Conservation (phyloP, 2,888 invertebrate genomes). For the Pachliopta kotzebuea region DNA sequence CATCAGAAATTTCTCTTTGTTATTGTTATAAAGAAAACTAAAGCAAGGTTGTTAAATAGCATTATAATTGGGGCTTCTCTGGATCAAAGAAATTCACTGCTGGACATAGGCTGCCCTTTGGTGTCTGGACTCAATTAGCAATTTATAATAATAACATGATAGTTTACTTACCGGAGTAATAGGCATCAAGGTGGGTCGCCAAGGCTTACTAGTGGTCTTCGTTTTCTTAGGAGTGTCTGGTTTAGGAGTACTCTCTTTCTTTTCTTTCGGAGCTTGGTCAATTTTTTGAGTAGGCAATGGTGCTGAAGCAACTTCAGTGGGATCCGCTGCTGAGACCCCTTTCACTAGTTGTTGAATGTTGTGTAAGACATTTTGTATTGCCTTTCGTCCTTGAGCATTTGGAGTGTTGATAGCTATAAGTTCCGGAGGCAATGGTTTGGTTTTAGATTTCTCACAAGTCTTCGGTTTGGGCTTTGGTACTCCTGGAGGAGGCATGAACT, state of each 20-base stretch:
- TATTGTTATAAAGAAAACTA: too few relatives aligned
- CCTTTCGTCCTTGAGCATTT: constrained; percentile 64
- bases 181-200: constrained; percentile 87
- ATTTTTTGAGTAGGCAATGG: constrained; percentile 53
- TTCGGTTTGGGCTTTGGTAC: constrained; percentile 53
- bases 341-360: constrained; percentile 76
- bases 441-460: constrained; percentile 53
- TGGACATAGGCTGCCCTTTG: too few relatives aligned
- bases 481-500: constrained; percentile 60
- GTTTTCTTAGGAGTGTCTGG: constrained; percentile 62
- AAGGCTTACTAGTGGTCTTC: constrained; percentile 82
- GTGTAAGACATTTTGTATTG: constrained; percentile 71
- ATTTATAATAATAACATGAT: not conserved
- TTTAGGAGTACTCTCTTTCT: constrained; percentile 45
- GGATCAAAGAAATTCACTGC: too few relatives aligned
- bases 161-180: constrained; percentile 73
- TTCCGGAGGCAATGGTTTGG: constrained; percentile 77
- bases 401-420: constrained; percentile 80
- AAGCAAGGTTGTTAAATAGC: too few relatives aligned
- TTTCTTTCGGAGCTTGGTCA: constrained; percentile 50
- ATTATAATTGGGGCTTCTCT: too few relatives aligned
- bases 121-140: too few relatives aligned
- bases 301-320: constrained; percentile 66
- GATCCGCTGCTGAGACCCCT: constrained; percentile 69
- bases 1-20: too few relatives aligned